A percentile compares a stretch with the other conserved stretches of the same genome.
phyloP scores from a whole-genome alignment of 2,888 invertebrate species.

The Pterobdella sp. region DNA sequence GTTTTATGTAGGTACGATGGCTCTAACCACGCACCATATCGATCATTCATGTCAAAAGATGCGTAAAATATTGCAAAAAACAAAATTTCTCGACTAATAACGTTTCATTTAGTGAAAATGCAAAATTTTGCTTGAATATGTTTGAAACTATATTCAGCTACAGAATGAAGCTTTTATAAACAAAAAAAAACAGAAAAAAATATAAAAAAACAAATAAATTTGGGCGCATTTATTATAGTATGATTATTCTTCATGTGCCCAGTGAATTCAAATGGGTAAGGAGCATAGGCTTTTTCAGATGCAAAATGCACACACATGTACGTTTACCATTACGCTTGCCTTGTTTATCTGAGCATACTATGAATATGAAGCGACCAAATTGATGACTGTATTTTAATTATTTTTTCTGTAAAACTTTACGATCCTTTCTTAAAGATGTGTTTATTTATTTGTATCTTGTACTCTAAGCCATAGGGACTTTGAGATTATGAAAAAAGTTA shows the following conservation, averaged over 20 bases:
- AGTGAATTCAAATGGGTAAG: background rate
- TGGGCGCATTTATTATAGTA: background rate
- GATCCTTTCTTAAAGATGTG: background rate
- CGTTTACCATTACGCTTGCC: background rate
- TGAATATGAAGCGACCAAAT: background rate
- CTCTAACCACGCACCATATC: background rate
- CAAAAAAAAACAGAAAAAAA: no score
- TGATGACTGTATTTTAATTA: background rate
- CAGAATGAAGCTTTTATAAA: no score
- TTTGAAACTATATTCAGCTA: background rate
- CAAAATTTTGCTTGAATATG: background rate
- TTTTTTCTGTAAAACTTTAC: background rate
- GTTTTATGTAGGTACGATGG: background rate
- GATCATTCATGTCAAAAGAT: conserved; percentile 10
- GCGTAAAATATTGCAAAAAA: conserved; percentile 9
- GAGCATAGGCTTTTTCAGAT: background rate
- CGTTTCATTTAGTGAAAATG: background rate
- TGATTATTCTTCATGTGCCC: background rate
- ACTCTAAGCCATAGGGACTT: background rate
- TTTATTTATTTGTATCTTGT: background rate
- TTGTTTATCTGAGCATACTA: background rate
- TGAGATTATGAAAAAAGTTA: background rate
- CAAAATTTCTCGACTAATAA: background rate
- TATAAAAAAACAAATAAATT: background rate
- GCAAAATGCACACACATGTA: background rate